phyloP scores from a whole-genome alignment of 2,113 vertebrate genomes.

The Fulmarus glacialis region DNA sequence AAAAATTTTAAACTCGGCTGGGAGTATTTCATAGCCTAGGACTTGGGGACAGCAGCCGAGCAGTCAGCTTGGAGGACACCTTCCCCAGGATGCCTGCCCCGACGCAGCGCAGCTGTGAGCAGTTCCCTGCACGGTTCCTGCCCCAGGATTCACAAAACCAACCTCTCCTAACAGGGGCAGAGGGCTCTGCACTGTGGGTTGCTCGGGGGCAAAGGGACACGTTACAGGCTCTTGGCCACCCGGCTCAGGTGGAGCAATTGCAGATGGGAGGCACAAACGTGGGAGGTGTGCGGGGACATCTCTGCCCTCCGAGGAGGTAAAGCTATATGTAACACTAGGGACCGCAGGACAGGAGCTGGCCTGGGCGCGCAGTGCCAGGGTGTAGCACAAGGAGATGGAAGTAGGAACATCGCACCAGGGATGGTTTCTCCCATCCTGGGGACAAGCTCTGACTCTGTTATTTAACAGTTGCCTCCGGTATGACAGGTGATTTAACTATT shows the following conservation, averaged over 20 bases:
- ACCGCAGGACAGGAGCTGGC: not conserved
- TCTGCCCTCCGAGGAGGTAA: not conserved
- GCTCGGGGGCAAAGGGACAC: not conserved
- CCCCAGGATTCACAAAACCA: not conserved
- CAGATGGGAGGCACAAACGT: too few species aligned
- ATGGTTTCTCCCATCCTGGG: not conserved
- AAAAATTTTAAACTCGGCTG: not conserved
- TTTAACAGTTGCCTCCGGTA: not conserved
- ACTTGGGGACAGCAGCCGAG: not conserved
- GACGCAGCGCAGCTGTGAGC: fast-evolving
- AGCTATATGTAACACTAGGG: not conserved
- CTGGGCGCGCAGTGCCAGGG: not conserved
- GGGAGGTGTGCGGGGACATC: not conserved
- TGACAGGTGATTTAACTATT: not conserved
- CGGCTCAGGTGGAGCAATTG: not conserved
- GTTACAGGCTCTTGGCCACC: not conserved
- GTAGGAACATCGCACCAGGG: not conserved
- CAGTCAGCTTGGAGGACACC: not conserved
- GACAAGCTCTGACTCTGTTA: not conserved
- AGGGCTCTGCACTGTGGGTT: not conserved
- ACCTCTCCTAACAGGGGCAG: fast-evolving
- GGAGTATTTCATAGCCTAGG: not conserved
- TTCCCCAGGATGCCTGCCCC: not conserved
- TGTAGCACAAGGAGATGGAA: not conserved
- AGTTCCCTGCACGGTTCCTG: not conserved